These are phyloP conservation scores for Nematostella vectensis DNA, from an alignment of 92 coral and sea anemone species.

Conservation along the genomic window DNA sequence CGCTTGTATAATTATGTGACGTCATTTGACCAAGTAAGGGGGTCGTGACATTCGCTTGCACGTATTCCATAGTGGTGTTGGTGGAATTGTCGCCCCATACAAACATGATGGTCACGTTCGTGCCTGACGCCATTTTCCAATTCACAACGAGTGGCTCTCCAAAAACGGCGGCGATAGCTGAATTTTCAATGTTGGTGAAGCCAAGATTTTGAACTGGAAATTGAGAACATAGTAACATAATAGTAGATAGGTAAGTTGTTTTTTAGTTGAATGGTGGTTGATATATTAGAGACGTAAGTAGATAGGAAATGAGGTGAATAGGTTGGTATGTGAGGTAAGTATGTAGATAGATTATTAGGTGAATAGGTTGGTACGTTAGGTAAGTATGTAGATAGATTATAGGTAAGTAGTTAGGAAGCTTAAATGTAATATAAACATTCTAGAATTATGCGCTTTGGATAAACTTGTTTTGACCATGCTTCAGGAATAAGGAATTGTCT, in stretches of 20 bases:
- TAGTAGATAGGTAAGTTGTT: background rate
- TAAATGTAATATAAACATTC: no score
- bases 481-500: no score
- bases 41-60: slow-evolving; percentile 44
- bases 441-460: no score
- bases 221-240: background rate
- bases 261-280: no score
- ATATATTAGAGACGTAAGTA: no score
- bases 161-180: slow-evolving; percentile 8
- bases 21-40: slow-evolving; percentile 7
- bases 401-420: no score
- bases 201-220: slow-evolving; percentile 23
- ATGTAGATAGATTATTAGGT: no score
- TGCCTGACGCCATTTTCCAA: slow-evolving; percentile 37
- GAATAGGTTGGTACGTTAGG: no score
- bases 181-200: background rate
- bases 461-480: no score
- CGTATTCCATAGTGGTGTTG: slow-evolving; percentile 15
- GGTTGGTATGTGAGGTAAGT: no score
- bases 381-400: no score
- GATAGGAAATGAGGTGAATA: no score
- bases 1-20: slow-evolving; percentile 32
- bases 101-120: slow-evolving; percentile 43
- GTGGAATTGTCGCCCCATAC: slow-evolving; percentile 40
- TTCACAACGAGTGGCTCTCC: slow-evolving; percentile 11